Evolutionary conservation across 2,113 vertebrate genomes (phyloP).

Genomic region (Apus apus): DNA sequence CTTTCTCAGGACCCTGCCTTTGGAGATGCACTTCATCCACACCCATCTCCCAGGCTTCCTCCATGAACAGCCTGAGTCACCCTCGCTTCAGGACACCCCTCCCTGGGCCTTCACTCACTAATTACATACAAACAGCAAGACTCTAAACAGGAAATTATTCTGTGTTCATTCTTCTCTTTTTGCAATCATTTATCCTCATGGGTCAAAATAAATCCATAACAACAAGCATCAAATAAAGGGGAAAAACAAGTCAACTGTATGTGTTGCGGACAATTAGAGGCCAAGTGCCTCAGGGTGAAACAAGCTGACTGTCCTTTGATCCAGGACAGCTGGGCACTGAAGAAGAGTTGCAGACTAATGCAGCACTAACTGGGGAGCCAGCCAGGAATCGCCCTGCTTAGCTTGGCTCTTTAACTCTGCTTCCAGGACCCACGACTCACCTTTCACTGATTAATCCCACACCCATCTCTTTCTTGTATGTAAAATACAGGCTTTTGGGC

Average conservation of each 20-base stretch:
- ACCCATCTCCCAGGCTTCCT: not conserved
- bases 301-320: not conserved
- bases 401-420: not conserved
- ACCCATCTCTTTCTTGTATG: not conserved
- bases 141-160: conserved; percentile 35
- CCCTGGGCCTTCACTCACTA: not conserved
- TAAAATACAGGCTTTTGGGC: not conserved
- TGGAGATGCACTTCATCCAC: not conserved
- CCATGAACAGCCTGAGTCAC: not conserved
- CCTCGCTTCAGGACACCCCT: not conserved
- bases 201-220: conserved; percentile 35
- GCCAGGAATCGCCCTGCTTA: not conserved
- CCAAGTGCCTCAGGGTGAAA: not conserved
- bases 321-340: not conserved
- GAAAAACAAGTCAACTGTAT: not conserved
- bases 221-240: conserved; percentile 16
- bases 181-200: conserved; percentile 2
- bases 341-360: not conserved
- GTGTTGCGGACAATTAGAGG: not conserved
- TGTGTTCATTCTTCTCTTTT: not conserved
- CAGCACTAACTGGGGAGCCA: not conserved
- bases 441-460: not conserved
- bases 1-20: not conserved
- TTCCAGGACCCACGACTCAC: not conserved
- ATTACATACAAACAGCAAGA: not conserved